Conservation (phyloP, 2,888 invertebrate genomes). For the Clivina fossor region DNA sequence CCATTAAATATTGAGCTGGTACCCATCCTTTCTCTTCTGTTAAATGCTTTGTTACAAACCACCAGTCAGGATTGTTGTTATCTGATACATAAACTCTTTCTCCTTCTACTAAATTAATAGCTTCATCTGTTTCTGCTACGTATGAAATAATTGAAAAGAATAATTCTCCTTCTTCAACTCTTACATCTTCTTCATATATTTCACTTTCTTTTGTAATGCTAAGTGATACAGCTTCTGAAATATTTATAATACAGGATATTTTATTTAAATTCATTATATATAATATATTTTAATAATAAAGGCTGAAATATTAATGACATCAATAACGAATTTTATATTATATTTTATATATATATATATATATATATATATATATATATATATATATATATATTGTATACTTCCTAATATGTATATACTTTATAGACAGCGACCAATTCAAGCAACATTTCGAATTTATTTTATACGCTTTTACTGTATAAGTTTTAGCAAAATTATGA, state of each 20-base stretch:
- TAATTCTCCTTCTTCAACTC: conserved; percentile 70
- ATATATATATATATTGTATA: no score
- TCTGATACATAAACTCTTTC: conserved; percentile 82
- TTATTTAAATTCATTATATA: no score
- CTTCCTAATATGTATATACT: no score
- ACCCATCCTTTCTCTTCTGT: conserved; percentile 93
- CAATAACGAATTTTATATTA: no score
- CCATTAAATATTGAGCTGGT: conserved; percentile 85
- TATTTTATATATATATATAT: no score
- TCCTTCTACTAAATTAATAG: conserved; percentile 86
- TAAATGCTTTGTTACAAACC: conserved; percentile 86
- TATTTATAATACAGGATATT: conserved; percentile 9
- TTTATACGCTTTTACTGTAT: no score
- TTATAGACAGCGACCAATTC: no score
- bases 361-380: no score
- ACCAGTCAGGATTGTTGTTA: conserved; percentile 87
- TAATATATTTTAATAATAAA: conserved; percentile 32
- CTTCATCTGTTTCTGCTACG: conserved; percentile 83
- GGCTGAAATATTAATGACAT: conserved; percentile 39
- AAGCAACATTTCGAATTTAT: no score
- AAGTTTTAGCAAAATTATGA: no score
- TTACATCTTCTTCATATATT: conserved; percentile 48
- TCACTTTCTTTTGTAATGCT: conserved; percentile 54
- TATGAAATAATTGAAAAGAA: conserved; percentile 84
- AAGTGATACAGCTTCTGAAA: conserved; percentile 52